Evolutionary conservation across 2,888 invertebrate species (phyloP).

Genomic region (Miltochrista miniata): DNA sequence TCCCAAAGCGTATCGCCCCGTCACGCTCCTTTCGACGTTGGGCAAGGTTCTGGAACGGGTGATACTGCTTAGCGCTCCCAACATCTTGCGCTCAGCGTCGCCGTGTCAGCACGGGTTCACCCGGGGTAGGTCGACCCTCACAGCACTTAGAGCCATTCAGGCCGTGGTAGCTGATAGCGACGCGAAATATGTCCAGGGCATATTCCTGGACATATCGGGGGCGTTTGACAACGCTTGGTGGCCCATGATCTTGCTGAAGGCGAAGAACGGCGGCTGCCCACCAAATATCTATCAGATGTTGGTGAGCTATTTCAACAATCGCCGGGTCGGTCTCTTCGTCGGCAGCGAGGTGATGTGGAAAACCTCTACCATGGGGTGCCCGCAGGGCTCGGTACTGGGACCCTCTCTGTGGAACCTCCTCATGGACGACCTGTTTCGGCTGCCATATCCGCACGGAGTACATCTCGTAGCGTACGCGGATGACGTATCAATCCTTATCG

Average conservation of each 20-base stretch:
- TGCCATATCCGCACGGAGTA: too few relatives aligned
- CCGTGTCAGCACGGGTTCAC: conserved; percentile 35
- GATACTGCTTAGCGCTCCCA: neutral
- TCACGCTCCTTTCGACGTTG: conserved; percentile 37
- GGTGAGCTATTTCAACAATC: too few relatives aligned
- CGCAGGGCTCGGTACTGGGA: too few relatives aligned
- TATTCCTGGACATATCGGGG: conserved; percentile 43
- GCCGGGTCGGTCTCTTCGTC: too few relatives aligned
- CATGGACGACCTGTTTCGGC: too few relatives aligned
- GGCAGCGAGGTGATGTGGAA: too few relatives aligned
- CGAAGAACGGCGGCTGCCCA: conserved; percentile 19
- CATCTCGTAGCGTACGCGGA: too few relatives aligned
- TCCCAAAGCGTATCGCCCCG: conserved; percentile 37
- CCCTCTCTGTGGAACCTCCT: too few relatives aligned
- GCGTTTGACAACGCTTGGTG: conserved; percentile 49
- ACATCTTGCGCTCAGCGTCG: conserved; percentile 12
- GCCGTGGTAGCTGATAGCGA: neutral
- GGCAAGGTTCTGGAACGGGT: conserved; percentile 41
- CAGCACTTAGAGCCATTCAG: conserved; percentile 2
- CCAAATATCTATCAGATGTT: too few relatives aligned
- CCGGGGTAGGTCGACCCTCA: neutral
- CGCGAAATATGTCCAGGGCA: conserved; percentile 22
- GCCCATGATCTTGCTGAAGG: conserved; percentile 44
- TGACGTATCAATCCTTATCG: too few relatives aligned
- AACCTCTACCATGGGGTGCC: too few relatives aligned